Evolutionary conservation across 2,113 vertebrate genomes (phyloP), one percentile per base, ranked within the genome.

Genomic region (Dryoscopus gambensis): DNA sequence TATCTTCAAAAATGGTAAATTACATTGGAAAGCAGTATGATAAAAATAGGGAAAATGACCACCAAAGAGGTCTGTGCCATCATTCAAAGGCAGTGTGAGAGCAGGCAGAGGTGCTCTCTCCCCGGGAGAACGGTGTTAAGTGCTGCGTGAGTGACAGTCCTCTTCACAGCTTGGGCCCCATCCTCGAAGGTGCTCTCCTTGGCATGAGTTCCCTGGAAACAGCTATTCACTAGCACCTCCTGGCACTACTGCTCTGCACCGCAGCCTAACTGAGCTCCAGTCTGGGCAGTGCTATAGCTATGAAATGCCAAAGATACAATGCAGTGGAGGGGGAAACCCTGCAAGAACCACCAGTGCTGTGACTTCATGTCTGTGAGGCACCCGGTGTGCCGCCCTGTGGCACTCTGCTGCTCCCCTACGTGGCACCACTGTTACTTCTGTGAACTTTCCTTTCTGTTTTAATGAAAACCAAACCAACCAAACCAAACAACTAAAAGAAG

Each of bases 401-500:
- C 27, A 10, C 27, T 42, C 27, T 4, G 12, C 30, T 5, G 20
- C 59, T 30, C 12, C 22, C 3, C 7, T 27, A 0, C 0, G 0
- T 1, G 22, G 9, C 85, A 35, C 17, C 27, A 5, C 5, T 5
- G 14, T 7, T 21, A 28, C 13, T 37, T 10, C 20, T 1, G 27
- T 10, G 15, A 44, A 4, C 18, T 15, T 13, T 33, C 28, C 13
- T 30, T 27, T 25, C 24, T 15, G 14, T 17, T 78, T n/a, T 3
- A n/a, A 17, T 1, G 6, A 20, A 60, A 46, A 21, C 8, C 57
- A 67, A 53, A 10, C 3, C 27, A 44, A 64, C 1, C 4, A 37
- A 50, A 0, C 10, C 11, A 65, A 59, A 37, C 33, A n/a, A 33
- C 20, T 24, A 24, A 24, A 46, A 24, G 13, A 40, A 39, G 5